Evolutionary conservation across 1,140 invertebrate genomes (phyloP).

Genomic region (Lamellibrachia luymesi): DNA sequence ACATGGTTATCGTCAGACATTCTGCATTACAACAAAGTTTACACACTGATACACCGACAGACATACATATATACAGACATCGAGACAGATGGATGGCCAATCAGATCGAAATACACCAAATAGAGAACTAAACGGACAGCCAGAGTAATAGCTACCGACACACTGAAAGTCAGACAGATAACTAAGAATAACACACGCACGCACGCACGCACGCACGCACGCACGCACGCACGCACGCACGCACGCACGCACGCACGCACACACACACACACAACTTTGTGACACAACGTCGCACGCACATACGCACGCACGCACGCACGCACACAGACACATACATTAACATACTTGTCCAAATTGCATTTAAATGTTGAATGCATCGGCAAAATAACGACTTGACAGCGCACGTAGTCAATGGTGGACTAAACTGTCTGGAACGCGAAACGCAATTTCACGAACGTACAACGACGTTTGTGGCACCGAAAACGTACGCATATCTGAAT

Average conservation of each 20-base stretch:
- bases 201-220: background rate
- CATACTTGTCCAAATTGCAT: too few species aligned
- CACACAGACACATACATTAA: background rate
- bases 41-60: background rate
- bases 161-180: too few species aligned
- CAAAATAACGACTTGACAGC: too few species aligned
- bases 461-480: too few species aligned
- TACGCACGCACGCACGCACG: background rate
- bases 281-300: background rate
- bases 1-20: background rate
- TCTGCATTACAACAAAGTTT: background rate
- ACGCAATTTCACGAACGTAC: too few species aligned
- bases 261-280: background rate
- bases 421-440: too few species aligned
- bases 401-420: too few species aligned
- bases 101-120: background rate
- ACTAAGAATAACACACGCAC: background rate
- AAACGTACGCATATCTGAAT: too few species aligned
- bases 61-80: background rate
- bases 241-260: background rate
- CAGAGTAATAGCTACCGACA: background rate
- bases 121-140: background rate
- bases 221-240: background rate
- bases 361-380: too few species aligned
- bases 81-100: background rate